These are phyloP conservation scores for Cyclura pinguis DNA, from an alignment of 2,797 vertebrate species.

Conservation along the genomic window DNA sequence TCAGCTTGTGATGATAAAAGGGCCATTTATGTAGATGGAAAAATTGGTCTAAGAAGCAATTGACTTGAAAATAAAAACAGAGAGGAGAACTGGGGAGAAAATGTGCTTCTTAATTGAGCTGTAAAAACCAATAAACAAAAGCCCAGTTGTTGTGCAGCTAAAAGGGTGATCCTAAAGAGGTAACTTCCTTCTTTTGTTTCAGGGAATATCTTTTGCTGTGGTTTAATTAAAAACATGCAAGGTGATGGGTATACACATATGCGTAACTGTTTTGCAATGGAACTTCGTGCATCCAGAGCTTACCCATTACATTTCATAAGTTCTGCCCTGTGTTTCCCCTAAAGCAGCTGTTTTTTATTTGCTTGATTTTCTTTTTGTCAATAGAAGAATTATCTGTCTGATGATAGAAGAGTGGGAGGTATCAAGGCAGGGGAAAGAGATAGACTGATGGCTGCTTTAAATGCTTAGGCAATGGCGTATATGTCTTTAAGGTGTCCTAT, in stretches of 20 bases:
- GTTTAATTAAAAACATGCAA: constrained; percentile 45
- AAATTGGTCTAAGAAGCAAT: constrained; percentile 49
- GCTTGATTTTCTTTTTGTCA: neutral
- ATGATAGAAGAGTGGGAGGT: neutral
- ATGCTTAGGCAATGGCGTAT: neutral
- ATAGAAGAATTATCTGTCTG: neutral
- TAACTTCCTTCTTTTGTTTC: constrained; percentile 27
- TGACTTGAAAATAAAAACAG: constrained; percentile 44
- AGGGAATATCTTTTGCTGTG: constrained; percentile 36
- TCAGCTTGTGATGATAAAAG: constrained; percentile 33
- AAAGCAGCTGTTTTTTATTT: neutral
- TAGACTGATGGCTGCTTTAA: too few relatives aligned
- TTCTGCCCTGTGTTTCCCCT: neutral
- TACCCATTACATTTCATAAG: neutral
- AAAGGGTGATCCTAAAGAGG: constrained; percentile 18
- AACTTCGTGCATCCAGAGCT: neutral
- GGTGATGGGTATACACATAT: neutral
- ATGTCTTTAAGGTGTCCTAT: neutral
- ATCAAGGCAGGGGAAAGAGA: neutral
- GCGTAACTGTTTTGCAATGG: neutral
- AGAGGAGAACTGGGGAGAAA: neutral
- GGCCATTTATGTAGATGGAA: constrained; percentile 27
- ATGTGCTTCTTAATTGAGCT: constrained; percentile 32
- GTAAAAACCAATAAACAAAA: constrained; percentile 46
- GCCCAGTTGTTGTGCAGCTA: neutral